Evolutionary conservation across 2,113 vertebrate species (phyloP).

Genomic region (Holacanthus passer): DNA sequence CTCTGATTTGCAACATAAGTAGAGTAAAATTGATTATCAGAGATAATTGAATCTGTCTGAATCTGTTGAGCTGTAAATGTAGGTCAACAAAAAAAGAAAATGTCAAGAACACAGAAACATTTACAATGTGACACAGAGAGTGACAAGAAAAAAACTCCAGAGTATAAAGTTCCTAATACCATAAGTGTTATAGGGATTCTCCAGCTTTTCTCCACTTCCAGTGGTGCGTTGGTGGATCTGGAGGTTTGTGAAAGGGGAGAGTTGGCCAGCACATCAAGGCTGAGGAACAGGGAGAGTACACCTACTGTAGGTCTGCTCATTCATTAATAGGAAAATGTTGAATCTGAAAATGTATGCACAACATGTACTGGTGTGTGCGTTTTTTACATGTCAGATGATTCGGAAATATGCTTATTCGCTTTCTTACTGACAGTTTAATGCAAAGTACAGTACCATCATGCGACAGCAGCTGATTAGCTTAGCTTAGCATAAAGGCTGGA

Average conservation of each 20-base stretch:
- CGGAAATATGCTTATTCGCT: background rate
- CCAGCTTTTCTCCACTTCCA: constrained; percentile 10
- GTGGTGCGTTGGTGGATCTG: constrained; percentile 6
- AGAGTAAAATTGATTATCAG: background rate
- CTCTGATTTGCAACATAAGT: background rate
- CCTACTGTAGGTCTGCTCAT: background rate
- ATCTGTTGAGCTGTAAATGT: background rate
- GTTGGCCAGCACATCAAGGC: constrained; percentile 18
- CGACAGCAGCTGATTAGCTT: background rate
- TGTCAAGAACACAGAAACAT: background rate
- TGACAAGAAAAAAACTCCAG: background rate
- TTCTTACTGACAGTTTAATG: background rate
- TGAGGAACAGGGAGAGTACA: background rate
- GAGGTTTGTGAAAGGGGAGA: constrained; percentile 29
- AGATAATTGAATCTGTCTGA: background rate
- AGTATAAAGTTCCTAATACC: background rate
- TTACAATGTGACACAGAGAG: background rate
- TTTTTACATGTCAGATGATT: background rate
- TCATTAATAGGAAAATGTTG: background rate
- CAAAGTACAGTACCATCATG: background rate
- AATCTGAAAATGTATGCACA: background rate
- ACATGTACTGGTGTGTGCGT: background rate
- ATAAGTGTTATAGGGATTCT: constrained; percentile 6
- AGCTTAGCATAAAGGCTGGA: too few species aligned
- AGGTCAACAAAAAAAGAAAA: background rate